Evolutionary conservation across 1,140 invertebrate species (phyloP).

Genomic region (Polypedilum vanderplanki): DNA sequence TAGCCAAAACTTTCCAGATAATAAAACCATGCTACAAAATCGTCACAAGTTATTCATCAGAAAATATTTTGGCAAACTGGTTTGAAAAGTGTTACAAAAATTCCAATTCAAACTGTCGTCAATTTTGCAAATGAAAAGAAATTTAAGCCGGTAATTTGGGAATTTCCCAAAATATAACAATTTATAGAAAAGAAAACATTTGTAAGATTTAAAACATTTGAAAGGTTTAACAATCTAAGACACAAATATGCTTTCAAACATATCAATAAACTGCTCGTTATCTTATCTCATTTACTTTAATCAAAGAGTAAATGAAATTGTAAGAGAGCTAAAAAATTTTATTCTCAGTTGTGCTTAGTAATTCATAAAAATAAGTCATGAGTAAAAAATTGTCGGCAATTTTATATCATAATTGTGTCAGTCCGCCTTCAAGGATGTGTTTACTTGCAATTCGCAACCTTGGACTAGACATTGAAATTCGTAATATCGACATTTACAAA

Average conservation of each 20-base stretch:
- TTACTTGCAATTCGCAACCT: slow-evolving; percentile 33
- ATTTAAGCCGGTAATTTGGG: too few species aligned
- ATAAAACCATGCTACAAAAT: background rate
- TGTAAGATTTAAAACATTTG: too few species aligned
- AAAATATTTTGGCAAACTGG: too few species aligned
- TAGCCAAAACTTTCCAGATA: background rate
- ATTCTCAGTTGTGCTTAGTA: background rate
- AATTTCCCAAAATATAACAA: too few species aligned
- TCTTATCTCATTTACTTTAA: slow-evolving; percentile 1
- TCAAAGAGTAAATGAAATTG: slow-evolving; percentile 1
- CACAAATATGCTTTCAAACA: background rate
- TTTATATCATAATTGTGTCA: background rate
- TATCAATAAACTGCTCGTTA: background rate
- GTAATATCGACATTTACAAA: slow-evolving; percentile 33
- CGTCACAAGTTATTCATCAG: background rate
- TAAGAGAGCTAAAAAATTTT: background rate
- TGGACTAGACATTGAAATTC: slow-evolving; percentile 32
- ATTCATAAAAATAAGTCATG: slow-evolving; percentile 11
- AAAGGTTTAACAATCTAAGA: background rate
- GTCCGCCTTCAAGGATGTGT: background rate
- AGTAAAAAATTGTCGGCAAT: background rate
- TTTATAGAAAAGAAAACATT: too few species aligned
- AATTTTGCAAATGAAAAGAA: too few species aligned
- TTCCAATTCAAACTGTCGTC: too few species aligned
- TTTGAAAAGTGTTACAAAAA: too few species aligned